A percentile compares a stretch with the other conserved stretches of the same genome.
Evolutionary conservation across 2,888 invertebrate species (phyloP).

Genomic region (Anthophora plumipes): DNA sequence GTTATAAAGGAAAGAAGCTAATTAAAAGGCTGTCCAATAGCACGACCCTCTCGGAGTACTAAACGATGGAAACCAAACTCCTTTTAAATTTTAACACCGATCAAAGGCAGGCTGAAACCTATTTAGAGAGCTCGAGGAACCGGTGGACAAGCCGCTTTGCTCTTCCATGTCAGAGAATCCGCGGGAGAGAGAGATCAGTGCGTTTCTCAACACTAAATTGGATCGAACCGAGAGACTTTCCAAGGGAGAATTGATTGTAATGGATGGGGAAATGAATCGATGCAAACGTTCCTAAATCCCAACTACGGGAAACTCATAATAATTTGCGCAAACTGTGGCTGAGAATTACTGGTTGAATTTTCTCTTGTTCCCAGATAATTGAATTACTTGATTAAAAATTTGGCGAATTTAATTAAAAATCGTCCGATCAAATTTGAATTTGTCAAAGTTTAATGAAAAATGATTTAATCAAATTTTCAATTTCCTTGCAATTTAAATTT

Average conservation of each 20-base stretch:
- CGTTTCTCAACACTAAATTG: slow-evolving; percentile 17
- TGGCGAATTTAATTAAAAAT: too few species aligned
- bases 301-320: too few species aligned
- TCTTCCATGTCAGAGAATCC: background rate
- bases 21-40: background rate
- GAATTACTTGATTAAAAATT: too few species aligned
- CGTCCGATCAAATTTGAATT: too few species aligned
- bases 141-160: slow-evolving; percentile 21
- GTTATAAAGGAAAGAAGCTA: background rate
- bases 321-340: background rate
- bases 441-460: too few species aligned
- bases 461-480: too few species aligned
- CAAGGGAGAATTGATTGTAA: slow-evolving; percentile 29
- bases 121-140: slow-evolving; percentile 2
- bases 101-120: slow-evolving; percentile 19
- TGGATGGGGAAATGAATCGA: background rate
- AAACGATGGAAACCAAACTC: background rate
- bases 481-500: too few species aligned
- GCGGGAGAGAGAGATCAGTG: background rate
- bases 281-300: background rate
- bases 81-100: slow-evolving; percentile 13
- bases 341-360: too few species aligned
- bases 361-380: too few species aligned
- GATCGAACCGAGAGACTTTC: slow-evolving; percentile 7
- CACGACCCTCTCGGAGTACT: background rate